Percentiles rank a stretch among this genome's conserved stretches.
Evolutionary conservation across 2,797 vertebrate species (phyloP).

Genomic region (Acanthiza pusilla): DNA sequence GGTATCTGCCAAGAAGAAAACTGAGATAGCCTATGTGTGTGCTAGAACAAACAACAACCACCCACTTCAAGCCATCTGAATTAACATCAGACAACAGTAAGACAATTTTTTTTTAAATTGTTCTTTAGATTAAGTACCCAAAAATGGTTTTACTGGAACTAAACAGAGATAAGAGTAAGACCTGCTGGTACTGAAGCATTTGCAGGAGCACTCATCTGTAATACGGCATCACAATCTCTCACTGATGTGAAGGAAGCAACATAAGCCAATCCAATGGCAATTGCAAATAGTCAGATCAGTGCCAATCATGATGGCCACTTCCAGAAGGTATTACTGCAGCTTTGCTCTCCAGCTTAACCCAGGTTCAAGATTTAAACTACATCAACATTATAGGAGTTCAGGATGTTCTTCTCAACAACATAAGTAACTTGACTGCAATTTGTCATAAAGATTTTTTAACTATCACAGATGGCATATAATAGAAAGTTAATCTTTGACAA

Average conservation of each 20-base stretch:
- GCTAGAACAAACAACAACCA: neutral
- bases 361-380: neutral
- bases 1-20: neutral
- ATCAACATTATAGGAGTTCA: neutral
- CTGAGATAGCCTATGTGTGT: neutral
- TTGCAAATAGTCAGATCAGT: neutral
- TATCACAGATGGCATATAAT: neutral
- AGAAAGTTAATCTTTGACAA: neutral
- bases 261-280: neutral
- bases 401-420: neutral
- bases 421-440: neutral
- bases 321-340: neutral
- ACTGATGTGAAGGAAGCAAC: neutral
- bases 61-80: neutral
- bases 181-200: neutral
- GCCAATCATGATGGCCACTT: neutral
- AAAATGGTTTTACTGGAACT: neutral
- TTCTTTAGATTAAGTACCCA: neutral
- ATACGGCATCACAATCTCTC: neutral
- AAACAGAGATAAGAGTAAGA: neutral
- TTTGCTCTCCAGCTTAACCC: neutral
- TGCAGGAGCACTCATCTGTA: neutral
- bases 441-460: neutral
- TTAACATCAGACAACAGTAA: neutral
- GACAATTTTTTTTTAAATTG: neutral